A percentile compares a stretch with the other conserved stretches of the same genome.
Evolutionary conservation across 2,113 vertebrate genomes (phyloP).

Genomic region (Esox niger): DNA sequence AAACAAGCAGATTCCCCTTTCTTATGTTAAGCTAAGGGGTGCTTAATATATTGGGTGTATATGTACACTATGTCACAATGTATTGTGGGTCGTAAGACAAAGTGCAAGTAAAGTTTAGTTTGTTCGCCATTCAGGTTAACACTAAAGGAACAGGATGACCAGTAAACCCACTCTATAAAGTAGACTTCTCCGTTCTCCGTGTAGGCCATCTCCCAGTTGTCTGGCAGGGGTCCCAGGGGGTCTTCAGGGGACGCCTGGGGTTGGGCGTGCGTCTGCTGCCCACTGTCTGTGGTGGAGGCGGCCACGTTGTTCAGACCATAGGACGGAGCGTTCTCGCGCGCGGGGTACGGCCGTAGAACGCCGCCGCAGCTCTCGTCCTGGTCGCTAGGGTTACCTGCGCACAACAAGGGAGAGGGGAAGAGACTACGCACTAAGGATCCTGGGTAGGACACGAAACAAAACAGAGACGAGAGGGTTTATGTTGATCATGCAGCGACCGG

Average conservation of each 20-base stretch:
- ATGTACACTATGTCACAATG: too few relatives aligned
- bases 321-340: constrained; percentile 75
- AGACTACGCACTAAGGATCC: constrained; percentile 73
- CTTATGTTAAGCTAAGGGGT: too few relatives aligned
- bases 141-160: neutral
- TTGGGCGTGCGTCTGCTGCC: constrained; percentile 89
- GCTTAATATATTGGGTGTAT: too few relatives aligned
- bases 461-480: constrained; percentile 47
- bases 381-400: constrained; percentile 89
- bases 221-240: constrained; percentile 90
- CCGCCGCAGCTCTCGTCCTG: constrained; percentile 81
- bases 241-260: constrained; percentile 90
- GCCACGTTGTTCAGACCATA: constrained; percentile 77
- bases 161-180: constrained; percentile 93
- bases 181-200: constrained; percentile 98
- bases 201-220: constrained; percentile 99
- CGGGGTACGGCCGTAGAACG: constrained; percentile 63
- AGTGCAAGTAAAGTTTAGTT: too few relatives aligned
- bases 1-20: too few relatives aligned
- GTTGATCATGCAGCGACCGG: constrained; percentile 33
- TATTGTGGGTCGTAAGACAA: too few relatives aligned
- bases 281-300: constrained; percentile 84
- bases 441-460: constrained; percentile 49
- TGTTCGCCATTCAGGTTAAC: constrained; percentile 21
- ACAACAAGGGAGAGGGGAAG: constrained; percentile 72